Conservation (phyloP, 2,888 invertebrate species). For the Nomada ruficornis region DNA sequence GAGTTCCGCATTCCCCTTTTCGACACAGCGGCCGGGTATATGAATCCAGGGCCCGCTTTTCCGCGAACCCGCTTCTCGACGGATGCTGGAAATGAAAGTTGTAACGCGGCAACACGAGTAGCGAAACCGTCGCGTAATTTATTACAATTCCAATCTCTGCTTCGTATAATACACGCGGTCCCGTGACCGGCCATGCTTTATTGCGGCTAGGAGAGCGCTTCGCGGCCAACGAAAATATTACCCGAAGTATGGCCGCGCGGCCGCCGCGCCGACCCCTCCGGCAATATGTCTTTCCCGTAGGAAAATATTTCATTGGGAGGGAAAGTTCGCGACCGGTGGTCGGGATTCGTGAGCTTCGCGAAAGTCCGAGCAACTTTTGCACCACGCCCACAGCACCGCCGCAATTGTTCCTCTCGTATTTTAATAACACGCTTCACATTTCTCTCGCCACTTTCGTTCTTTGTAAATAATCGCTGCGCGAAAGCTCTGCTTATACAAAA, state of each 20-base stretch:
- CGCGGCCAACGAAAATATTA: constrained; percentile 46
- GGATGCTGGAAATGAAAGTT: constrained; percentile 22
- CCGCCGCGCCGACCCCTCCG: background rate
- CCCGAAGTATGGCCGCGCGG: constrained; percentile 11
- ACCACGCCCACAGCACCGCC: background rate
- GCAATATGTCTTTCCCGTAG: constrained; percentile 26
- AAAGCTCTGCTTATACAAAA: background rate
- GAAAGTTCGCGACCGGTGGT: constrained; percentile 22
- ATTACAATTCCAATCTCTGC: constrained; percentile 58
- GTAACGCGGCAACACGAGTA: background rate
- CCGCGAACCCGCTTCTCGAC: background rate
- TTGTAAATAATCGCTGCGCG: background rate
- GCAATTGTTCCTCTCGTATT: background rate
- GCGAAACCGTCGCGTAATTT: constrained; percentile 36
- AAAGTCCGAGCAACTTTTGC: constrained; percentile 20
- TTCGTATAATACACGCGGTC: constrained; percentile 26
- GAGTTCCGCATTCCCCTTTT: background rate
- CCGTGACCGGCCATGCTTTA: constrained; percentile 26
- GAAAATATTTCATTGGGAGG: constrained; percentile 21
- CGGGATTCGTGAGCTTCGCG: background rate
- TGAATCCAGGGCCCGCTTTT: background rate
- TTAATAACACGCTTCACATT: background rate
- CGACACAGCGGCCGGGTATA: background rate
- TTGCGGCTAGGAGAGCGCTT: constrained; percentile 31
- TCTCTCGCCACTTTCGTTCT: background rate